Base-by-base conservation (phyloP, 2,888 invertebrate genomes). In the Deladenus siricidicola region DNA sequence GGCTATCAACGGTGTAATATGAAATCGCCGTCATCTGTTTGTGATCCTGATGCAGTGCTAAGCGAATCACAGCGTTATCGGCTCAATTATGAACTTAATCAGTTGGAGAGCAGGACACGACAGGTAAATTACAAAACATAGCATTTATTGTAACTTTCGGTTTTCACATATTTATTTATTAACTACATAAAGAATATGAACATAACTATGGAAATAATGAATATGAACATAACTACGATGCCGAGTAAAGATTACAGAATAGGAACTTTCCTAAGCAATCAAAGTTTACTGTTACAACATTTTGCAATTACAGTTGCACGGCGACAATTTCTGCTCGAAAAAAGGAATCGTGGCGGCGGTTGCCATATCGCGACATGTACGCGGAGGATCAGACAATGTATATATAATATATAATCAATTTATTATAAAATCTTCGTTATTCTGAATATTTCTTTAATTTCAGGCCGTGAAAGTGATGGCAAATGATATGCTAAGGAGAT, bases 1-100 rank as follows among this genome's bases (percentile, higher is more conserved):
- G 63, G 63, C n/a, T 60, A 28, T 49, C 23, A 39, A 45, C 44
- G 54, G 34, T 69, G 67, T 54, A 62, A 56, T 34, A 63, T 68
- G 65, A 56, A 50, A 53, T 70, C 71, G 14, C 64, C 70, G 4
- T 70, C 72, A 0, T 65, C 66, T 34, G 66, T 76, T 34, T 76
- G 76, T 54, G 76, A 76, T 55, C 75, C 76, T n/a, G 76, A 76
- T 57, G 68, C 63, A 39, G 70, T 76, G 21, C 61, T 76, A 6
- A 63, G 56, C n/a, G 74, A 75, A 54, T 60, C 65, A 24, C 63
- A 70, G 19, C 49, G 70, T 21, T 75, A 74, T 60, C 68, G 74
- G 30, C 54, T 76, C 17, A 73, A 76, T 54, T 70, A 76, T 52
- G 74, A 76, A 45, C 60, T 76, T 56, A 68, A 70, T 50, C 70